Evolutionary conservation across 2,113 vertebrate genomes (phyloP), one percentile per base, ranked within the genome.

Genomic region (Melanerpes aurifrons): DNA sequence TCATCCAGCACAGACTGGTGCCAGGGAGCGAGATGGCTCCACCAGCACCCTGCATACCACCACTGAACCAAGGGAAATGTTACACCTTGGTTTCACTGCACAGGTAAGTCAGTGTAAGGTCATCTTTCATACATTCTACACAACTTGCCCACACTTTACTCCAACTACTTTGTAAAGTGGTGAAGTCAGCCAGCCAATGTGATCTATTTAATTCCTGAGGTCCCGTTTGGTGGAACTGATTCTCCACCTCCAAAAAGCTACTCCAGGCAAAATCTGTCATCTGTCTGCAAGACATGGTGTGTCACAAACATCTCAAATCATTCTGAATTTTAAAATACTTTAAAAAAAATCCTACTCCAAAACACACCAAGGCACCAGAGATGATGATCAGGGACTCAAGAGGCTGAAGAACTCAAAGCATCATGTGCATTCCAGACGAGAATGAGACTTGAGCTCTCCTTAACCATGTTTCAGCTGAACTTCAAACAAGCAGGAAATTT

Each of bases 31-130:
- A 29, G 63, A n/a, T 4, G 3, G 14, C 69, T 72, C 14, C 48
- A 45, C 54, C 75, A 56, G 56, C 58, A 61, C 59, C 45, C 37
- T 10, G 8, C 11, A 54, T 20, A 53, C 89, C 35, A 53, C 67
- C 84, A 48, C 48, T 15, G 1, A 78, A 43, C 14, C 8, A 3
- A 20, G 5, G 17, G 28, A 45, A 77, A 28, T 0, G 0, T 37
- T 2, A 6, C 2, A 76, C 37, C 35, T 75, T 31, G 25, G 40
- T 78, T 67, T 25, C 17, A 68, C 62, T 7, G 29, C 66, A 79
- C 25, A 63, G 26, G 4, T 8, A 45, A 45, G 7, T 14, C 50
- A 81, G 18, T 25, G 35, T 17, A 35, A 89, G 25, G 18, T 0
- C 6, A 56, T 24, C 5, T 74, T 85, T 84, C 28, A 61, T 2